phyloP scores from a whole-genome alignment of 2,113 vertebrate species.

The Arvicanthis niloticus region DNA sequence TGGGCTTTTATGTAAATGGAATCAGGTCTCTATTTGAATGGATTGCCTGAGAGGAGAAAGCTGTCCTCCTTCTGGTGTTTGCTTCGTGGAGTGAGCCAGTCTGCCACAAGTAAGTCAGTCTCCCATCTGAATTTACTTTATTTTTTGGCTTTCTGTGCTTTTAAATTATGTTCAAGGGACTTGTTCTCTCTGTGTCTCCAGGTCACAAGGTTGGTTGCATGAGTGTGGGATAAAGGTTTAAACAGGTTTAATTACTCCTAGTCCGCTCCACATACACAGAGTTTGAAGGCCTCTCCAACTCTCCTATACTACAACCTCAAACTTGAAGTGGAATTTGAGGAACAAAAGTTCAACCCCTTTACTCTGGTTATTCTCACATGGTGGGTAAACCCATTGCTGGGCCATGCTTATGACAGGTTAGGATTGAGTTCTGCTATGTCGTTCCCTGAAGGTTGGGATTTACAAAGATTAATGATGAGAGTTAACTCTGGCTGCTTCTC shows the following conservation, averaged over 20 bases:
- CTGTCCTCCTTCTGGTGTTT: background rate
- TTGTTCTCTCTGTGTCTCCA: background rate
- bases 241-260: background rate
- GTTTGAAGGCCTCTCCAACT: background rate
- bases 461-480: background rate
- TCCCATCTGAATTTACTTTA: background rate
- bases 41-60: background rate
- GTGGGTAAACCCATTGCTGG: background rate
- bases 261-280: fast-evolving
- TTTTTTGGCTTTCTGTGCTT: slow-evolving; percentile 27
- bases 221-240: background rate
- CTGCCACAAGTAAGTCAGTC: slow-evolving; percentile 46
- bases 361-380: background rate
- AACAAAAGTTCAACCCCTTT: background rate
- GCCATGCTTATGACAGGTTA: background rate
- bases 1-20: slow-evolving; percentile 48
- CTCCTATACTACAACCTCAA: background rate
- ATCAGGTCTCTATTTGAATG: slow-evolving; percentile 63
- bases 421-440: background rate
- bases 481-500: background rate
- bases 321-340: background rate
- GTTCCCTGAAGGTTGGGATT: background rate
- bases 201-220: background rate
- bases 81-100: background rate
- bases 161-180: background rate